Evolutionary conservation across 2,888 invertebrate genomes (phyloP), one percentile per base, ranked within the genome.

Genomic region (Dicyrtomina minuta): DNA sequence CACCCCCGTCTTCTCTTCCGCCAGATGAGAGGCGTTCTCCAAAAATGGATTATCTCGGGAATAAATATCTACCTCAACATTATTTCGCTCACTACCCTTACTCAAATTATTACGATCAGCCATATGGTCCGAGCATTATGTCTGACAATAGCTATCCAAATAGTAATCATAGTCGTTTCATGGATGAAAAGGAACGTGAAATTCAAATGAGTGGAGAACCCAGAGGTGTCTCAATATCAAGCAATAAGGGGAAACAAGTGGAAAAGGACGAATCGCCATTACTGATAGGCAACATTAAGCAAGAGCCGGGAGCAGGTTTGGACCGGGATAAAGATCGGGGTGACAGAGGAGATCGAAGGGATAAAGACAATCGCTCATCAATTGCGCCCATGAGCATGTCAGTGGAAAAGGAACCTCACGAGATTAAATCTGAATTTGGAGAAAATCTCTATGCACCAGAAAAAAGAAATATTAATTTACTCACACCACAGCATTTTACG

Each of bases 31-130:
- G 77, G 46, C 70, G 76, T 43, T 77, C 78, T 24, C 77, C 78
- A 10, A 77, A 77, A 72, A 70, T 76, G 55, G 78, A 77, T 61
- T 78, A 74, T 59, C 64, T 75, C 4, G 39, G 62, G 17, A 56
- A 43, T 6, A 77, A 77, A 68, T 77, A 74, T 60, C 72, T 76
- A 10, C 76, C 74, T 46, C 75, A 74, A 60, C 75, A 75, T 33
- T 77, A 73, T 43, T 74, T 73, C 26, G 71, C 20, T 2, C 68
- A 68, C n/a, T 71, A 72, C 53, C 77, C 77, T 10, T 75, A 74
- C 46, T 67, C 72, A 4, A 72, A 72, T 62, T 76, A 75, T 60
- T 76, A 73, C 71, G 76, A 76, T 26, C 74, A 77, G 41, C 66
- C 73, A 5, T 74, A 75, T 22, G 74, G 70, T n/a, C 56, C 68